phyloP scores from a whole-genome alignment of 2,888 invertebrate species.

The Abscondita cerata region DNA sequence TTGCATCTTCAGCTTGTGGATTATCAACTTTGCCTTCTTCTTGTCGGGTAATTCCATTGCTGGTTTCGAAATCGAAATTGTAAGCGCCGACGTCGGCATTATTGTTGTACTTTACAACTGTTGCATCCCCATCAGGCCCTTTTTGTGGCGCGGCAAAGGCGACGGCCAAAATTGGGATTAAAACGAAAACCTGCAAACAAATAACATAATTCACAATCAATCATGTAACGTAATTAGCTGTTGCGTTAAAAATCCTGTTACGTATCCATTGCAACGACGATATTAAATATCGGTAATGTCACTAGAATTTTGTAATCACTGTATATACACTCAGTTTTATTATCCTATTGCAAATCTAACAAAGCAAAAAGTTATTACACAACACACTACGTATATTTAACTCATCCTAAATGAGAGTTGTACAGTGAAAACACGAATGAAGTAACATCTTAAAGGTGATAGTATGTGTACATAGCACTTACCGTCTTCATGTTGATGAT shows the following conservation, averaged over 20 bases:
- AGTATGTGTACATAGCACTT: slow-evolving; percentile 35
- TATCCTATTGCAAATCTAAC: slow-evolving; percentile 9
- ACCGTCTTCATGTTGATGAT: slow-evolving; percentile 41
- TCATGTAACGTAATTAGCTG: slow-evolving; percentile 2
- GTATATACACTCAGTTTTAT: slow-evolving; percentile 4
- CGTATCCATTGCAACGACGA: slow-evolving; percentile 1
- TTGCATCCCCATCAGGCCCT: slow-evolving; percentile 58
- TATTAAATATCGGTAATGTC: slow-evolving; percentile 4
- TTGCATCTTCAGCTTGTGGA: slow-evolving; percentile 55
- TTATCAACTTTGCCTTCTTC: slow-evolving; percentile 56
- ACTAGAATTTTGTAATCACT: slow-evolving; percentile 12
- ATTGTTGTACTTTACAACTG: slow-evolving; percentile 65
- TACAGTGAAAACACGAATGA: slow-evolving; percentile 16
- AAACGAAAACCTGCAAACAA: slow-evolving; percentile 26
- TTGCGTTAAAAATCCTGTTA: slow-evolving; percentile 3
- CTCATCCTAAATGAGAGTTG: slow-evolving; percentile 7
- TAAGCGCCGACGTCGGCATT: slow-evolving; percentile 66
- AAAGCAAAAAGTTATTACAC: slow-evolving; percentile 10
- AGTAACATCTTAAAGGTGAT: slow-evolving; percentile 15
- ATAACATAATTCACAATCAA: slow-evolving; percentile 9
- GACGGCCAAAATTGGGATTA: slow-evolving; percentile 29
- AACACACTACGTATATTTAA: neutral
- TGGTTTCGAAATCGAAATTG: slow-evolving; percentile 62
- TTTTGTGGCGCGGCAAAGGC: slow-evolving; percentile 39
- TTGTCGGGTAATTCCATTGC: slow-evolving; percentile 54